Conservation (phyloP, 2,888 invertebrate species). For the Chymomyza procnemis region DNA sequence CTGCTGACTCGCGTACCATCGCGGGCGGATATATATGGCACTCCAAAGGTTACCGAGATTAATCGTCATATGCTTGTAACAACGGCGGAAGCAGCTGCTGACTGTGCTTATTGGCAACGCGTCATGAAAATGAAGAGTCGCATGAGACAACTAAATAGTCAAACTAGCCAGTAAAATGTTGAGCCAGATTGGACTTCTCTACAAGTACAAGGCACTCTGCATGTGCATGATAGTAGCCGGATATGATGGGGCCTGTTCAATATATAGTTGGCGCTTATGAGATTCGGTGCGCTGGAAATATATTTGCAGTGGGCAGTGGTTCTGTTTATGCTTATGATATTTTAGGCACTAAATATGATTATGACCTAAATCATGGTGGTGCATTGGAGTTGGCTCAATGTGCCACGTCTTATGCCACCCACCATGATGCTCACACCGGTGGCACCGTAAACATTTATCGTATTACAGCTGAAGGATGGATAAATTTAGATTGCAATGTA, state of each 20-base stretch:
- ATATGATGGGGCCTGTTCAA: conserved; percentile 93
- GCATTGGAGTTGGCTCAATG: conserved; percentile 96
- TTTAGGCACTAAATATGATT: conserved; percentile 92
- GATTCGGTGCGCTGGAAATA: conserved; percentile 91
- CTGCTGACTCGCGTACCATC: conserved; percentile 98
- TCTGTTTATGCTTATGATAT: conserved; percentile 98
- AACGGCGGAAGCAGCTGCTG: conserved; percentile 98
- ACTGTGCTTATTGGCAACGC: conserved; percentile 99
- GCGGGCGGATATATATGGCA: conserved; percentile 96
- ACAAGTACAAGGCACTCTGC: conserved; percentile 97
- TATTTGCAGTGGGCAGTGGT: conserved; percentile 98
- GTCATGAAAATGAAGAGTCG: conserved; percentile 97
- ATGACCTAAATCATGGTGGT: conserved; percentile 93
- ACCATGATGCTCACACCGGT: conserved; percentile 97
- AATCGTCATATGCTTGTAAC: conserved; percentile 97
- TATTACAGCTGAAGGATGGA: conserved; percentile 95
- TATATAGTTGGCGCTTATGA: conserved; percentile 99
- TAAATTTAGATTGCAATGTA: conserved; percentile 92
- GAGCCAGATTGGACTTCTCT: conserved; percentile 98
- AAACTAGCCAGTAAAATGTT: conserved; percentile 98
- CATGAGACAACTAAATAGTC: conserved; percentile 95
- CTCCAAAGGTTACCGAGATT: conserved; percentile 99
- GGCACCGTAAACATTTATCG: conserved; percentile 97
- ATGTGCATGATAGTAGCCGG: conserved; percentile 98
- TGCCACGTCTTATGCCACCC: conserved; percentile 98